Base-by-base conservation (phyloP, 1,140 invertebrate species). In the Lucilia cuprina region DNA sequence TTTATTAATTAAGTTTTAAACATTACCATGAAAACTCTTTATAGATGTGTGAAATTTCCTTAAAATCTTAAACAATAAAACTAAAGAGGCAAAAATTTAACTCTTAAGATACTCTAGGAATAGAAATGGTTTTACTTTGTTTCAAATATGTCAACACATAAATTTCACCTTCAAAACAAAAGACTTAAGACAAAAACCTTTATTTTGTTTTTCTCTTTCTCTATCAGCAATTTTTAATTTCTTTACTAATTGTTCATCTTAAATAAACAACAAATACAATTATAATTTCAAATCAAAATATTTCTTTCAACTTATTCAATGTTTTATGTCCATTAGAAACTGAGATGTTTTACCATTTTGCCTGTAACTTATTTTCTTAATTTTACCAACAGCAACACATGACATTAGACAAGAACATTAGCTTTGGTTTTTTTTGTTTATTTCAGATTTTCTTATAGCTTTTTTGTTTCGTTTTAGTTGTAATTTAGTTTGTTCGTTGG, bases 341-440 rank as follows among this genome's bases (percentile, higher is more conserved):
- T 7, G 55, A 17, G 55, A 60, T 60, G 21, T 70, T 10, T 70
- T 21, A 9, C 2, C 3, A 25, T 80, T 80, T 80, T n/a, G 17
- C 0, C 3, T 21, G 1, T 21, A 70, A 70, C 17, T 21, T 70
- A 19, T 70, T 25, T 70, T 19, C 21, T 70, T 70, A 21, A 21
- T 70, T 70, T 70, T 70, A 70, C n/a, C n/a, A 70, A 12, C n/a
- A 70, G 5, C 21, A 21, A 50, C 41, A 80, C 77, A 80, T 80
- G 77, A 80, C 77, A 80, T 49, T 50, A 80, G 77, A 49, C 77
- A 80, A 80, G 77, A 80, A 80, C 77, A 80, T 80, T 80, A 50
- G 77, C 77, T 80, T 30, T 30, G 21, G 77, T 3, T 19, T 13
- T 21, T 70, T 70, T 70, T n/a, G n/a, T n/a, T n/a, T n/a, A n/a